Percentiles rank a stretch among this genome's conserved stretches.
Evolutionary conservation across 2,797 vertebrate genomes (phyloP).

Genomic region (Enteromius trimaculatus): DNA sequence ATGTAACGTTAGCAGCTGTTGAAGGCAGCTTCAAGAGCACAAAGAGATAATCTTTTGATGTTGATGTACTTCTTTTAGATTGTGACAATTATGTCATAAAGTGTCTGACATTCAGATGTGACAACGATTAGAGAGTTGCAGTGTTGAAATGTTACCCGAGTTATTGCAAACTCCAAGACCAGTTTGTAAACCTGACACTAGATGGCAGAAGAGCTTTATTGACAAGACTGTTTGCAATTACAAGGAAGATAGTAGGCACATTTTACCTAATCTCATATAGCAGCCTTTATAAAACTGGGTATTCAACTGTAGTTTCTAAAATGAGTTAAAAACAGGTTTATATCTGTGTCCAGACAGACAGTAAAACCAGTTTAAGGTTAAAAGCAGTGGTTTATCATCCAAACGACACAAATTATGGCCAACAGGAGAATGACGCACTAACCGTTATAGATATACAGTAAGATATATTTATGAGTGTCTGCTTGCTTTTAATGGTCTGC

Average conservation of each 20-base stretch:
- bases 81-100: no score
- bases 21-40: no score
- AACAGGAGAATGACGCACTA: background rate
- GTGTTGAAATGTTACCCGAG: no score
- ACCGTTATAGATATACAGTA: background rate
- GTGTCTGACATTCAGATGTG: no score
- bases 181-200: constrained; percentile 61
- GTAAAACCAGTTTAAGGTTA: background rate
- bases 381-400: background rate
- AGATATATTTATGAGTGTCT: background rate
- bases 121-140: no score
- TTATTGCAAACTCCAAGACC: background rate
- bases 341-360: background rate
- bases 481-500: background rate
- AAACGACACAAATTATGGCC: background rate
- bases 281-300: no score
- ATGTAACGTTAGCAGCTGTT: no score
- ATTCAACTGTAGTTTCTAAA: background rate
- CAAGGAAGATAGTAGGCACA: background rate
- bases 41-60: no score
- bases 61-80: no score
- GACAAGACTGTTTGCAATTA: no score
- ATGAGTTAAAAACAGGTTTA: background rate
- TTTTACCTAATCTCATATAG: background rate
- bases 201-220: constrained; percentile 70